These are phyloP conservation scores for Hydropsyche betteni DNA, from an alignment of 2,888 invertebrate genomes.

Conservation along the genomic window DNA sequence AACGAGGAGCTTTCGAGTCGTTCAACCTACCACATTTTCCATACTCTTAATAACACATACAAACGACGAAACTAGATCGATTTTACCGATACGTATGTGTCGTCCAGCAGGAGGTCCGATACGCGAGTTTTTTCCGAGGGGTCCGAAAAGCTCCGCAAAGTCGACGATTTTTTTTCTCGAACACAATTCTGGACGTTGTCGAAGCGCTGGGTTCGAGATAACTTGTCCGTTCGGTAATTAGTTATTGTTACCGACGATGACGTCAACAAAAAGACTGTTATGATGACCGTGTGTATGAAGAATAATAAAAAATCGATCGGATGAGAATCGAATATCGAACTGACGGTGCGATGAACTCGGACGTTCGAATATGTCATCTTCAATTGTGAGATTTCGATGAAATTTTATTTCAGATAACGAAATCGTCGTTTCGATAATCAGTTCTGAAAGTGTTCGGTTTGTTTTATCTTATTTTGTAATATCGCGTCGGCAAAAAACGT, in stretches of 20 bases:
- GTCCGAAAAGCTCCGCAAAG: too few relatives aligned
- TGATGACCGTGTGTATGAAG: not conserved
- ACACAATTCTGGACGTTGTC: not conserved
- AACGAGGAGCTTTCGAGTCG: slow-evolving; percentile 5
- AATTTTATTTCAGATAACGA: too few relatives aligned
- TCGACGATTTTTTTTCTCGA: not conserved
- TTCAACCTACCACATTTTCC: slow-evolving; percentile 11
- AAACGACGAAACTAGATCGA: slow-evolving; percentile 2
- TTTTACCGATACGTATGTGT: not conserved
- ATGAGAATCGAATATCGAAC: slow-evolving; percentile 37
- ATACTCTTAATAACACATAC: not conserved
- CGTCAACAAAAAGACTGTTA: slow-evolving; percentile 5
- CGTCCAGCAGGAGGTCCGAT: slow-evolving; percentile 14
- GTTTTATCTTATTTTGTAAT: not conserved
- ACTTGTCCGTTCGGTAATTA: slow-evolving; percentile 32
- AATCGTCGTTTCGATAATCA: too few relatives aligned
- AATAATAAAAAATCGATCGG: slow-evolving; percentile 31
- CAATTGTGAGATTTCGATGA: too few relatives aligned
- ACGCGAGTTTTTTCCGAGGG: not conserved
- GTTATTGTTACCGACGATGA: slow-evolving; percentile 39
- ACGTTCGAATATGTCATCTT: too few relatives aligned
- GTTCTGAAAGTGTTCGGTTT: not conserved
- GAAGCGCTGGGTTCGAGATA: slow-evolving; percentile 4
- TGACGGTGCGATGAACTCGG: slow-evolving; percentile 28
- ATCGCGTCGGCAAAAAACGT: not conserved